Conservation (phyloP, 2,113 vertebrate species). For the Indicator indicator region DNA sequence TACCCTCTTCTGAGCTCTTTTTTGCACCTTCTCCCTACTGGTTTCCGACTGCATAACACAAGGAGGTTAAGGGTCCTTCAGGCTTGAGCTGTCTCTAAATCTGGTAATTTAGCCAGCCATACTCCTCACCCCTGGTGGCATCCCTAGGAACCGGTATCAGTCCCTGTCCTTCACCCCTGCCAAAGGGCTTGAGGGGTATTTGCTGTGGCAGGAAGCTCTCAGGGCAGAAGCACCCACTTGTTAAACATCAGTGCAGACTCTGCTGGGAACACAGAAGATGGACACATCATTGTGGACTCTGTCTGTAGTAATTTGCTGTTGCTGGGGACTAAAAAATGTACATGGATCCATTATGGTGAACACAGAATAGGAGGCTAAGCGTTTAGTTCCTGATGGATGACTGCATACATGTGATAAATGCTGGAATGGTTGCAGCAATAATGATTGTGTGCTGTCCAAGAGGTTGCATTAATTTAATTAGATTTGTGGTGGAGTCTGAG, state of each 20-base stretch:
- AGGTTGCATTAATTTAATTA: slow-evolving; percentile 67
- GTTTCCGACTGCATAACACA: neutral
- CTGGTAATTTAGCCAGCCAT: neutral
- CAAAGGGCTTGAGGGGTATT: fast-evolving
- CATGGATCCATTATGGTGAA: neutral
- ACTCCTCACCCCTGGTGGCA: neutral
- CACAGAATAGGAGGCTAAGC: neutral
- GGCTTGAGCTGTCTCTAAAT: neutral
- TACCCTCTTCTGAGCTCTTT: neutral
- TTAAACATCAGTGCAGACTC: neutral
- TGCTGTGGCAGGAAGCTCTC: neutral
- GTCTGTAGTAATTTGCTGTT: neutral
- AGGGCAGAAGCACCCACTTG: neutral
- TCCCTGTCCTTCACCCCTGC: neutral
- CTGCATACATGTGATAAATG: slow-evolving; percentile 24
- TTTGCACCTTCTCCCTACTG: neutral
- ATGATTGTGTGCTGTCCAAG: slow-evolving; percentile 38
- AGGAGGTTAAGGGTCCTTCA: neutral
- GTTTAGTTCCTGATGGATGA: slow-evolving; percentile 46
- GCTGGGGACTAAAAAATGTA: neutral
- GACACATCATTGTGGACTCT: fast-evolving
- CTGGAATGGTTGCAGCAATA: neutral
- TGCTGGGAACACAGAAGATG: neutral
- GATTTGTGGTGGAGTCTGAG: neutral
- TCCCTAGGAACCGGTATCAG: neutral